Percentiles rank a stretch among this genome's conserved stretches.
Conservation (phyloP, 2,797 vertebrate genomes). For the Onychomys torridus region DNA sequence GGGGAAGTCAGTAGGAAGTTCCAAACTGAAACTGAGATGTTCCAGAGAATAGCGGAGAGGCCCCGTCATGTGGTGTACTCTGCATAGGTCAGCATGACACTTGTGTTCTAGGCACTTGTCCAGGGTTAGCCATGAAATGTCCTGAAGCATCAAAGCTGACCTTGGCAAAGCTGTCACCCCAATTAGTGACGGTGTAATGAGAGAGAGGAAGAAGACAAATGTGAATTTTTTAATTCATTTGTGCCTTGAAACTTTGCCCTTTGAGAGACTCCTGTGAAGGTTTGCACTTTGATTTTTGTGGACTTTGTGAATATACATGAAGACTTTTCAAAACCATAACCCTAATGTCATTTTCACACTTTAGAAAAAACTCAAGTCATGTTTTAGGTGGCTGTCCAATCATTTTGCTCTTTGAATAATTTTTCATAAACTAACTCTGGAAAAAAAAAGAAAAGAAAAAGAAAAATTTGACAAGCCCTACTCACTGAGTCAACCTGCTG, state of each 20-base stretch:
- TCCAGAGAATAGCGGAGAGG: background rate
- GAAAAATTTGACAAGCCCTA: background rate
- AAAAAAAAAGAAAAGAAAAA: background rate
- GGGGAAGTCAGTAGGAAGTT: background rate
- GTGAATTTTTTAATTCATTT: background rate
- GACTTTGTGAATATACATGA: background rate
- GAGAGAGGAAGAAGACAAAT: background rate
- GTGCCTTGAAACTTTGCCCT: background rate
- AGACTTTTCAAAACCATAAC: background rate
- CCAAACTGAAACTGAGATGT: background rate
- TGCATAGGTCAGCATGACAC: background rate
- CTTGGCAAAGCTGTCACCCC: background rate
- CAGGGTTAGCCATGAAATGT: background rate
- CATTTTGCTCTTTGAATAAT: background rate
- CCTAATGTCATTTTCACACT: background rate
- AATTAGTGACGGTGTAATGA: background rate
- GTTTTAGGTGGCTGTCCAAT: background rate
- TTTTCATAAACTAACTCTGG: background rate
- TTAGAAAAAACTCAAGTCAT: background rate
- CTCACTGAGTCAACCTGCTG: background rate
- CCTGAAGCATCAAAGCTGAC: background rate
- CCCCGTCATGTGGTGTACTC: too few species aligned
- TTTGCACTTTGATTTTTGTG: background rate
- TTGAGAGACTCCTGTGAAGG: background rate
- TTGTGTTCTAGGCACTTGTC: background rate